phyloP scores from a whole-genome alignment of 2,797 vertebrate genomes.

The Danio albolineatus region DNA sequence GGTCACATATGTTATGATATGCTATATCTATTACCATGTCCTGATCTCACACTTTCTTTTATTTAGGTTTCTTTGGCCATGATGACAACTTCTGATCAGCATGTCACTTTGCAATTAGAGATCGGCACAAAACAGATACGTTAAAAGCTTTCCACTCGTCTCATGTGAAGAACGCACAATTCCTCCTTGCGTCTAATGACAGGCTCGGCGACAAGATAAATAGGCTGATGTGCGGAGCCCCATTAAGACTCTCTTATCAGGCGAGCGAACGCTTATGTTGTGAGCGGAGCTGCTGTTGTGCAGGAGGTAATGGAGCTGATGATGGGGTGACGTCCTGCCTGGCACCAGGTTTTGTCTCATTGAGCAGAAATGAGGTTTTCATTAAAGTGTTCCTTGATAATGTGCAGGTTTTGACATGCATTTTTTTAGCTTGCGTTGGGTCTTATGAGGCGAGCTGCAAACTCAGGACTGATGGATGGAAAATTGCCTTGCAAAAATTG shows the following conservation, averaged over 20 bases:
- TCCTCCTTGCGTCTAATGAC: slow-evolving; percentile 12
- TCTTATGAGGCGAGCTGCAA: background rate
- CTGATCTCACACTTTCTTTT: background rate
- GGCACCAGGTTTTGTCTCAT: background rate
- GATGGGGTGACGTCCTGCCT: slow-evolving; percentile 2
- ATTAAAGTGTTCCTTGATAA: slow-evolving; percentile 15
- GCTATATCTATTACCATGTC: background rate
- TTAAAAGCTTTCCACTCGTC: slow-evolving; percentile 20
- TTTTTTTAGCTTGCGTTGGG: background rate
- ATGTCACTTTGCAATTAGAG: slow-evolving; percentile 5
- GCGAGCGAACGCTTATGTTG: background rate
- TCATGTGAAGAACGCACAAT: background rate
- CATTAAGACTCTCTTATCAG: slow-evolving; percentile 33
- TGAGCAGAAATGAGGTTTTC: background rate
- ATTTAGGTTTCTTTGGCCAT: background rate
- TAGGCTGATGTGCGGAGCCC: slow-evolving; percentile 6
- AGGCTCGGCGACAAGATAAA: slow-evolving; percentile 22
- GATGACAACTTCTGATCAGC: slow-evolving; percentile 1
- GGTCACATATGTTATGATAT: too few relatives aligned
- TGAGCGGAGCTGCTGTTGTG: slow-evolving; percentile 13
- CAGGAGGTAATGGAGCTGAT: slow-evolving; percentile 25
- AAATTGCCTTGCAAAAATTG: background rate
- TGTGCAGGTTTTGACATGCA: background rate
- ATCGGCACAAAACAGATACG: background rate
- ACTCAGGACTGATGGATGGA: background rate